Evolutionary conservation across 1,140 invertebrate species (phyloP), one percentile per base, ranked within the genome.

Genomic region (Drosophila willistoni): DNA sequence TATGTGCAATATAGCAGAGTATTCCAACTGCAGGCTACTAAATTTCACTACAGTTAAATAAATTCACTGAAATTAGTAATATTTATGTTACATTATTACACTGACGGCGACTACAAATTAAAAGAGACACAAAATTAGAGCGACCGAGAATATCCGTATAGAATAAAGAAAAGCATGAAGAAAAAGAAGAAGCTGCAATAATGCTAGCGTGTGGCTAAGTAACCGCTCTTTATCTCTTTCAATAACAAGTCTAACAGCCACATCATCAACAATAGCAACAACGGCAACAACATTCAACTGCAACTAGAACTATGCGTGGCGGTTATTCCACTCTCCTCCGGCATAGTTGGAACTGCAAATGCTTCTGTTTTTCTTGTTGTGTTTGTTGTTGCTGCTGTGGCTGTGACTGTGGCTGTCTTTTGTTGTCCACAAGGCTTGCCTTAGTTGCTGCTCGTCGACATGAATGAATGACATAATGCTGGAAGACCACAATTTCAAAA

Each of bases 401-500:
- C 67, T 86, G 51, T 34, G 39, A 51, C 63, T 73, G 67, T 39
- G 51, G 62, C 69, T 64, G 34, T 61, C 51, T 55, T 65, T 65
- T 65, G 47, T 65, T 65, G 42, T 64, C 62, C 62, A 64, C 42
- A 44, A 59, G 33, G 56, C 56, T 51, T 70, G 56, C 62, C 61
- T 72, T 66, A 83, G 54, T 36, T 55, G 57, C 66, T 73, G 68
- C 51, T 67, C 39, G 63, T 34, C 71, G 63, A 61, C 59, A 57
- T 66, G 81, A 81, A 81, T 87, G 84, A 80, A 87, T 83, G 83
- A 89, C 83, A 86, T 89, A 89, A 86, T 86, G 83, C 84, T 87
- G 84, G 83, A 86, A 86, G 84, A 86, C 83, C 84, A 87, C 83
- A 86, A 86, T 86, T 86, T 86, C 83, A 86, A 86, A 86, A 86